Evolutionary conservation across 2,113 vertebrate species (phyloP).

Genomic region (Columba livia): DNA sequence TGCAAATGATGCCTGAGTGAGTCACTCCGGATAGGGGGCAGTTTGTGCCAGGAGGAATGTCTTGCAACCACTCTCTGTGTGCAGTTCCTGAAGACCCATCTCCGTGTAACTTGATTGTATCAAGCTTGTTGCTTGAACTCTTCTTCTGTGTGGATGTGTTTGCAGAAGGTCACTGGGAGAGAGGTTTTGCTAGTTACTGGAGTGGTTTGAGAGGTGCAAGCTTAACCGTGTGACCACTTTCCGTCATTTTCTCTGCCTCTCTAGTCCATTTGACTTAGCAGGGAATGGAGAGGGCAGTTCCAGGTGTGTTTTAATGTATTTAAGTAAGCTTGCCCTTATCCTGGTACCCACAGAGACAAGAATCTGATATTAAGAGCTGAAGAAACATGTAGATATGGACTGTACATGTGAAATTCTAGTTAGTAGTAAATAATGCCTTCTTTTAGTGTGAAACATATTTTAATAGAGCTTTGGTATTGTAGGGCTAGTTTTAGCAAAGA

Average conservation of each 20-base stretch:
- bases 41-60: not conserved
- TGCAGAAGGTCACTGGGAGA: too few species aligned
- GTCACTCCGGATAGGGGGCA: not conserved
- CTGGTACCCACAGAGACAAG: not conserved
- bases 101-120: too few species aligned
- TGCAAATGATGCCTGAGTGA: not conserved
- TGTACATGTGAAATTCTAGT: not conserved
- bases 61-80: too few species aligned
- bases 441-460: not conserved
- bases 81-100: too few species aligned
- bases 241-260: not conserved
- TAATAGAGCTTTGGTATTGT: not conserved
- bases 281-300: not conserved
- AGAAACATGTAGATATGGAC: not conserved
- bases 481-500: not conserved
- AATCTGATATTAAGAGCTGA: not conserved
- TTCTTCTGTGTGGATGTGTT: too few species aligned
- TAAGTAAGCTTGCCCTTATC: not conserved
- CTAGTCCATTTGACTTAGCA: not conserved
- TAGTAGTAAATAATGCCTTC: not conserved
- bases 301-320: accelerated
- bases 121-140: too few species aligned
- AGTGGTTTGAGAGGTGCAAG: too few species aligned
- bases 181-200: too few species aligned
- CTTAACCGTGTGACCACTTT: too few species aligned